phyloP scores from a whole-genome alignment of 1,140 invertebrate species.

The Nymphalis io region DNA sequence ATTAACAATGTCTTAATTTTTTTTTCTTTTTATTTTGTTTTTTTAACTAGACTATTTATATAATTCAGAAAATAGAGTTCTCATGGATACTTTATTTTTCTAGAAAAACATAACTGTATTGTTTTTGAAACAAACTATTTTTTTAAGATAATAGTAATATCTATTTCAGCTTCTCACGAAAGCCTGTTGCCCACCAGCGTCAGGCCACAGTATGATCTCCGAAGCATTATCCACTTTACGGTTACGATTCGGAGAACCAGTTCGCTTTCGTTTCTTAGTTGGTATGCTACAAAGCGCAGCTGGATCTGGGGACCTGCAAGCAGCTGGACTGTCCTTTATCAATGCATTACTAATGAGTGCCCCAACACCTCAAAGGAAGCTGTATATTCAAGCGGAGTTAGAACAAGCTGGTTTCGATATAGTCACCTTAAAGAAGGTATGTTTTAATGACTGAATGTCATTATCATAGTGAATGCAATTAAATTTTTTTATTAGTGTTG shows the following conservation, averaged over 20 bases:
- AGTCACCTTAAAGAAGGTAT: constrained; percentile 84
- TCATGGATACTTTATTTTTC: too few species aligned
- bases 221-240: constrained; percentile 94
- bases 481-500: background rate
- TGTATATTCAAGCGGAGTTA: constrained; percentile 95
- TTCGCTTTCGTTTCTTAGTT: constrained; percentile 93
- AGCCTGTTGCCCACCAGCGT: constrained; percentile 86
- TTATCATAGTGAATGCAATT: background rate
- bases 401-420: constrained; percentile 91
- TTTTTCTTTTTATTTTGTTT: too few species aligned
- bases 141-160: too few species aligned
- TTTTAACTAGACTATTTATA: too few species aligned
- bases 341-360: constrained; percentile 91
- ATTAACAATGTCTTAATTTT: too few species aligned
- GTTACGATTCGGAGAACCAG: constrained; percentile 93
- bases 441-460: background rate
- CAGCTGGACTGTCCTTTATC: constrained; percentile 91
- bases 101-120: too few species aligned
- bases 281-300: constrained; percentile 91
- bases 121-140: too few species aligned
- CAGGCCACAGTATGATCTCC: constrained; percentile 90
- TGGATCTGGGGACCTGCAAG: constrained; percentile 86
- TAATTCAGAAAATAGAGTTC: too few species aligned
- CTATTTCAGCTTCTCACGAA: constrained; percentile 85
- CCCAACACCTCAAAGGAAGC: constrained; percentile 86